phyloP scores from a whole-genome alignment of 2,113 vertebrate genomes.

The Pholis gunnellus region DNA sequence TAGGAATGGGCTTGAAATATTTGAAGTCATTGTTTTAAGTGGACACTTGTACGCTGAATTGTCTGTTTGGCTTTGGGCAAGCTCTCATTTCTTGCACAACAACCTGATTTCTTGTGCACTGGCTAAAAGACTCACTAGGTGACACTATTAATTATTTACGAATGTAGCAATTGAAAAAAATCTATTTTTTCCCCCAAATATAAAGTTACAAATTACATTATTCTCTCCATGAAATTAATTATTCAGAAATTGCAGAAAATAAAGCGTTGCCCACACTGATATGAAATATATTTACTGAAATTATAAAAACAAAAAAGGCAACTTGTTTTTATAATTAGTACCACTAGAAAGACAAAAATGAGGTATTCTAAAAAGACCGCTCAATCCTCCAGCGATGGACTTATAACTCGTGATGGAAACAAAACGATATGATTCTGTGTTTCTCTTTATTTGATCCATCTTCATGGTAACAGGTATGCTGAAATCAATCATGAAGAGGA shows the following conservation, averaged over 20 bases:
- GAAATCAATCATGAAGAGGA: constrained; percentile 98
- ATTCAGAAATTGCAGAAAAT: background rate
- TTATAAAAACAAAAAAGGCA: background rate
- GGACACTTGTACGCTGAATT: background rate
- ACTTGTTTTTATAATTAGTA: background rate
- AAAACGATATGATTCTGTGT: background rate
- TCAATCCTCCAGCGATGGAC: background rate
- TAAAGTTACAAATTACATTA: background rate
- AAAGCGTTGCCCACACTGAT: background rate
- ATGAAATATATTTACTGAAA: background rate
- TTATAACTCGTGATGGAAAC: too few species aligned
- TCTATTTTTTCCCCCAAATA: background rate
- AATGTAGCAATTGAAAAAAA: background rate
- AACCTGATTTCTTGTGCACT: background rate
- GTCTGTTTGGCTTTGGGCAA: background rate
- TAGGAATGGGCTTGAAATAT: background rate
- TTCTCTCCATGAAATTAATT: background rate
- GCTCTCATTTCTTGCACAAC: background rate
- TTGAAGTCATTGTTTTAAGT: background rate
- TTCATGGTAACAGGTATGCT: constrained; percentile 83
- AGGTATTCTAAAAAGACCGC: background rate
- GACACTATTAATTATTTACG: background rate
- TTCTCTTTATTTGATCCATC: constrained; percentile 13
- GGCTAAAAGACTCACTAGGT: background rate
- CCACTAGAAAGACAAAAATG: background rate